Conservation (phyloP, 2,888 invertebrate genomes). For the Sialis fuliginosa region DNA sequence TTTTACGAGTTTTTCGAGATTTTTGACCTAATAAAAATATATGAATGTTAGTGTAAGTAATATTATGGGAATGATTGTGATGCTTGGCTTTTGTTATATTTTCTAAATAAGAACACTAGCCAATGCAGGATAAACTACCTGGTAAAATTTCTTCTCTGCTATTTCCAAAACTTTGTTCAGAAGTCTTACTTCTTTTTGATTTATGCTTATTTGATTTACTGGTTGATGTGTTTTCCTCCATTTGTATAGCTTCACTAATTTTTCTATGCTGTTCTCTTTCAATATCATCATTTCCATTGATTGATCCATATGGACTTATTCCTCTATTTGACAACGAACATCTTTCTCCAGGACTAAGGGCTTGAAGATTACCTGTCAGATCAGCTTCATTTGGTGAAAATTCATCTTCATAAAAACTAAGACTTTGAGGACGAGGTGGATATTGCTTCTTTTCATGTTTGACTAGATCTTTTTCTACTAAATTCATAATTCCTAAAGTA, state of each 20-base stretch:
- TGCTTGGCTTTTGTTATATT: too few species aligned
- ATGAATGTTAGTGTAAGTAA: too few species aligned
- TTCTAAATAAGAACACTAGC: too few species aligned
- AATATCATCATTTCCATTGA: constrained; percentile 3
- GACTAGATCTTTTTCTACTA: constrained; percentile 25
- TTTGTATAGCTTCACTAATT: not conserved
- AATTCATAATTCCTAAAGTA: constrained; percentile 21
- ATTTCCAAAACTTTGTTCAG: constrained; percentile 15
- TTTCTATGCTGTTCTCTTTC: not conserved
- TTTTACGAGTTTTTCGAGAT: constrained; percentile 13
- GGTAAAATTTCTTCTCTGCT: constrained; percentile 28
- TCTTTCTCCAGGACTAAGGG: constrained; percentile 25
- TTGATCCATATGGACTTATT: not conserved
- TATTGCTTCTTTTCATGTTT: constrained; percentile 22
- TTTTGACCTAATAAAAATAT: too few species aligned
- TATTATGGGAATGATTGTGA: too few species aligned
- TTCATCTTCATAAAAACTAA: constrained; percentile 27
- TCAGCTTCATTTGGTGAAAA: constrained; percentile 22
- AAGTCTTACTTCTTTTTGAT: constrained; percentile 18
- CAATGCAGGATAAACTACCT: constrained; percentile 12
- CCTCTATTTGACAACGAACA: not conserved
- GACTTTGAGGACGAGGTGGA: constrained; percentile 25
- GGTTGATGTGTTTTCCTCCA: not conserved
- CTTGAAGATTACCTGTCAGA: constrained; percentile 19
- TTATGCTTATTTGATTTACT: constrained; percentile 11